Base-by-base conservation (phyloP, 2,888 invertebrate species). In the Diogma glabrata region DNA sequence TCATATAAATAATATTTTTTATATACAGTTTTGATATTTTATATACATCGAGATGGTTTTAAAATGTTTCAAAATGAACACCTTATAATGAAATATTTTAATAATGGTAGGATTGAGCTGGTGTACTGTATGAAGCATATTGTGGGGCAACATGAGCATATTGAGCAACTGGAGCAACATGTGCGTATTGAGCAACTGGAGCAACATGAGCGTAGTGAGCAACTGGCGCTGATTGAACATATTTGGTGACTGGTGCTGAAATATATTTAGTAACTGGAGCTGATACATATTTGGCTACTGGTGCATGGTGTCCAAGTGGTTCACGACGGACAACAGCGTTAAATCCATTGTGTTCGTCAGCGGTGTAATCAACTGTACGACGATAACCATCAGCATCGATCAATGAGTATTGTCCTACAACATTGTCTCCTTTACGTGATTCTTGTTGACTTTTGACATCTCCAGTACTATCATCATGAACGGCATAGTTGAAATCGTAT, bases 381-480 rank as follows among this genome's bases (percentile, higher is more conserved):
- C 66, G 67, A 57, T 68, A 67, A 26, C 75, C 75, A 63, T 75
- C 75, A 22, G 75, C 61, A 55, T 75, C 75, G 55, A 75, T 64
- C 3, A 75, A 60, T 51, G 72, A 71, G 58, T 75, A 75, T 56
- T 67, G 64, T 5, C 75, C 75, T 53, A 72, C 69, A 19, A 75
- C 75, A 52, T 64, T 66, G 60, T 75, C 73, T 50, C 73, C 75
- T 57, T 71, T 68, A 53, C 75, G 72, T 2, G 65, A 53, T 63
- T 75, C 75, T 56, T 72, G 71, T 57, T 75, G 75, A 57, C 64
- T 66, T 59, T 75, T 75, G 53, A 69, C 67, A 59, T 76, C 75
- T 7, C 75, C 75, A 52, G 75, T 75, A 55, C 72, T 69, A 3
- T 69, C 67, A 61, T 74, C 74, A 52, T 68, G 67, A 4, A 74